phyloP scores from a whole-genome alignment of 2,797 vertebrate species.

The Rousettus madagascariensis region DNA sequence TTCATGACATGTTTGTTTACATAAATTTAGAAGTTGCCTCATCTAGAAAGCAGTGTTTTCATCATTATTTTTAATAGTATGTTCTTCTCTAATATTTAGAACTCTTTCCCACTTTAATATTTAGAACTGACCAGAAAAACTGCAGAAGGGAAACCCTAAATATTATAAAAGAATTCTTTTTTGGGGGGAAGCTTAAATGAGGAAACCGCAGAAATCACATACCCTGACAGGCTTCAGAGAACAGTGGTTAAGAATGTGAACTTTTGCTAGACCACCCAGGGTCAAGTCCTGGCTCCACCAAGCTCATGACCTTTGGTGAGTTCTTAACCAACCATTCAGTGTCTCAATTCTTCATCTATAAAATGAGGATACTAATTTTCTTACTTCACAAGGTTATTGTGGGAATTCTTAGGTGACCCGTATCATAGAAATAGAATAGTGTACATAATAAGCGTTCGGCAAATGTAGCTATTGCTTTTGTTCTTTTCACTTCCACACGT shows the following conservation, averaged over 20 bases:
- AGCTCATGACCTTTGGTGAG: background rate
- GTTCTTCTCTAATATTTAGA: background rate
- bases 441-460: background rate
- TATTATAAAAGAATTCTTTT: slow-evolving; percentile 8
- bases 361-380: background rate
- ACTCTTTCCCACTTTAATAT: background rate
- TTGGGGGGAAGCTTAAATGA: background rate
- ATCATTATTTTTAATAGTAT: background rate
- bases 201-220: background rate
- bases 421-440: background rate
- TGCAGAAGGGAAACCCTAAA: background rate
- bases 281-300: background rate
- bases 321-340: slow-evolving; percentile 10
- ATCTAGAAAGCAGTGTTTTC: background rate
- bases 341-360: background rate
- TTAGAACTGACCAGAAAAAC: background rate
- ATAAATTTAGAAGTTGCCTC: background rate
- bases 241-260: background rate
- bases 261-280: slow-evolving; percentile 7
- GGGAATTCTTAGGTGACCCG: background rate
- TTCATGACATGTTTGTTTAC: background rate
- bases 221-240: background rate
- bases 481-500: background rate
- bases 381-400: background rate
- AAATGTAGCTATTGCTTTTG: background rate